Evolutionary conservation across 2,797 vertebrate species (phyloP).

Genomic region (Crenichthys baileyi): DNA sequence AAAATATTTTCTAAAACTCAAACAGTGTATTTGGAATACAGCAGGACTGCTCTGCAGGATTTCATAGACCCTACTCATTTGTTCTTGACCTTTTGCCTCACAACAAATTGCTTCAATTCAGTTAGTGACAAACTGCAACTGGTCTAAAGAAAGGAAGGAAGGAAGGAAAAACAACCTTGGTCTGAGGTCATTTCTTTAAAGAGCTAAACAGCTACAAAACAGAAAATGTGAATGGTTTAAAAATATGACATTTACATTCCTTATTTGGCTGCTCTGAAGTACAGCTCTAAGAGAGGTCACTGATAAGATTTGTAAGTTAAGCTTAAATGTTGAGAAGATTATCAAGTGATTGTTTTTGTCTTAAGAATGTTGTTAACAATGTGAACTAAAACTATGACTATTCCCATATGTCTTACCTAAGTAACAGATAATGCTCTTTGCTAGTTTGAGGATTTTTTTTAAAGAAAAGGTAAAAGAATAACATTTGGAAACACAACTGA

Average conservation of each 20-base stretch:
- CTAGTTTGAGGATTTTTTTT: no score
- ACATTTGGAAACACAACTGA: no score
- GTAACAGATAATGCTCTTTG: no score
- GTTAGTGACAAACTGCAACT: neutral
- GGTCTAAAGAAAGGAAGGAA: neutral
- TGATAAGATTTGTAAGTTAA: constrained; percentile 47
- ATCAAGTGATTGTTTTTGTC: no score
- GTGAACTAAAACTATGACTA: no score
- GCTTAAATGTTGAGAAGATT: constrained; percentile 1
- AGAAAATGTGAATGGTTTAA: constrained; percentile 10
- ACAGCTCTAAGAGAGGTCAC: constrained; percentile 13
- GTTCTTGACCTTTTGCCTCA: constrained; percentile 41
- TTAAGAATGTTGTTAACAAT: no score
- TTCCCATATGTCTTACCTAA: no score
- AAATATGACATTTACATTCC: constrained; percentile 7
- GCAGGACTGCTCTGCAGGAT: constrained; percentile 26
- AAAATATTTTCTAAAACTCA: no score
- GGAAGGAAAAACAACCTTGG: neutral
- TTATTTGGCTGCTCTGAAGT: constrained; percentile 33
- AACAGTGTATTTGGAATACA: constrained; percentile 21
- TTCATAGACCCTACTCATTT: constrained; percentile 39
- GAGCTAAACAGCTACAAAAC: constrained; percentile 23
- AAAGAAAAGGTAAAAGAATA: no score
- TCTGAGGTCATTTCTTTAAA: constrained; percentile 23
- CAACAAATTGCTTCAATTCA: constrained; percentile 38